phyloP scores from a whole-genome alignment of 2,888 invertebrate genomes.

The Pecten maximus region DNA sequence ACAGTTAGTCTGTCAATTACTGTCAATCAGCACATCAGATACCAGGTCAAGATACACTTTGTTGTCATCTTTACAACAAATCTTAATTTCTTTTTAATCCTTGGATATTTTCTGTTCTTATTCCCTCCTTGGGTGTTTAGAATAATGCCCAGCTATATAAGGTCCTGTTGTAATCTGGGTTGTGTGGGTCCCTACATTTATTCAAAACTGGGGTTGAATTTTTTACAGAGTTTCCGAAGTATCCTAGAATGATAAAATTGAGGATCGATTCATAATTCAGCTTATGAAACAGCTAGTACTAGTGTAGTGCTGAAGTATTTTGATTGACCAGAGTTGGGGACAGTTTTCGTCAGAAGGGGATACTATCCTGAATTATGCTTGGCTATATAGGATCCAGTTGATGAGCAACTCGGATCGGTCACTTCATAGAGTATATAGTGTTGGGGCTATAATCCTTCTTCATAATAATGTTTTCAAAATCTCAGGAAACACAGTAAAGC shows the following conservation, averaged over 20 bases:
- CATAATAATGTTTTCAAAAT: neutral
- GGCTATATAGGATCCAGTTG: too few species aligned
- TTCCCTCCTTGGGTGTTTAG: neutral
- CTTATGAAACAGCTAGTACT: too few species aligned
- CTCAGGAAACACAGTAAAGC: neutral
- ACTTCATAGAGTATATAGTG: too few species aligned
- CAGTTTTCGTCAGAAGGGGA: too few species aligned
- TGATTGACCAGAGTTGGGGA: too few species aligned
- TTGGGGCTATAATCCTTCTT: neutral
- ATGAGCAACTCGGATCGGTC: too few species aligned
- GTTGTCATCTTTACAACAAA: neutral
- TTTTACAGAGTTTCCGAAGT: too few species aligned
- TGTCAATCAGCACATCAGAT: neutral
- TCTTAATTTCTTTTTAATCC: neutral
- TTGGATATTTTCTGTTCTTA: neutral
- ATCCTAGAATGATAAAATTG: too few species aligned
- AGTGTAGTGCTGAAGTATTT: too few species aligned
- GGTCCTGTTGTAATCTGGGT: neutral
- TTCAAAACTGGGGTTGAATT: too few species aligned
- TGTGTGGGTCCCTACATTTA: neutral
- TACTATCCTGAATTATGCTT: too few species aligned
- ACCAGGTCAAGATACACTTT: neutral
- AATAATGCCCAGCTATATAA: neutral
- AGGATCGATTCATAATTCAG: too few species aligned
- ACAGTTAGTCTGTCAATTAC: neutral